Conservation (phyloP, 2,888 invertebrate species). For the Mayetiola destructor region DNA sequence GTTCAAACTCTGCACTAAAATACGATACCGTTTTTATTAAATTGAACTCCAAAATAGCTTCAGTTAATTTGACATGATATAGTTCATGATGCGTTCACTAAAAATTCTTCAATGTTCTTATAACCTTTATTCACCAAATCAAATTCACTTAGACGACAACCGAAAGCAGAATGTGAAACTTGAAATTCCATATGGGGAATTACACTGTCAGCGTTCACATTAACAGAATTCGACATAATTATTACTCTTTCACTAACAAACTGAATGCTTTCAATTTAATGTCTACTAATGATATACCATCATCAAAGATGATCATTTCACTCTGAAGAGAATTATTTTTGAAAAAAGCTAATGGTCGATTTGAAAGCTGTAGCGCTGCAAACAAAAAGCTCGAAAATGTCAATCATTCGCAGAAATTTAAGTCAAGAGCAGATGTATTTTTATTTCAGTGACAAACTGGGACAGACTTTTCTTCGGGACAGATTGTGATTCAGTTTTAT, state of each 20-base stretch:
- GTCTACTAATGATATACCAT: too few species aligned
- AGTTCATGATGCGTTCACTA: not conserved
- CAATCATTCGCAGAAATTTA: slow-evolving; percentile 1
- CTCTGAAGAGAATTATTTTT: too few species aligned
- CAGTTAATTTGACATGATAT: not conserved
- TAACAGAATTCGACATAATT: too few species aligned
- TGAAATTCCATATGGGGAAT: not conserved
- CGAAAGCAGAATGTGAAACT: not conserved
- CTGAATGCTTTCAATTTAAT: too few species aligned
- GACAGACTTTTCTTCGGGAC: slow-evolving; percentile 2
- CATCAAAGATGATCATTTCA: too few species aligned
- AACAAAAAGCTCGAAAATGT: too few species aligned
- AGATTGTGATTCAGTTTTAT: too few species aligned
- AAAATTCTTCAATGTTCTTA: not conserved
- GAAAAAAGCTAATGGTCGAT: too few species aligned
- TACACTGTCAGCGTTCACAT: too few species aligned
- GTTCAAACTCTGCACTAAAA: slow-evolving; percentile 2
- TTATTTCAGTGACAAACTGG: slow-evolving; percentile 8
- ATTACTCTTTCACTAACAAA: too few species aligned
- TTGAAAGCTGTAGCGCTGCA: too few species aligned
- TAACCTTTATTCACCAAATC: not conserved
- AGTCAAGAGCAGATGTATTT: slow-evolving; percentile 2
- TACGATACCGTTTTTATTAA: not conserved
- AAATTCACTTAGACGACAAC: not conserved
- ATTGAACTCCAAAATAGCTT: not conserved